Evolutionary conservation across 2,888 invertebrate species (phyloP), one percentile per base, ranked within the genome.

Genomic region (Netelia virgata): DNA sequence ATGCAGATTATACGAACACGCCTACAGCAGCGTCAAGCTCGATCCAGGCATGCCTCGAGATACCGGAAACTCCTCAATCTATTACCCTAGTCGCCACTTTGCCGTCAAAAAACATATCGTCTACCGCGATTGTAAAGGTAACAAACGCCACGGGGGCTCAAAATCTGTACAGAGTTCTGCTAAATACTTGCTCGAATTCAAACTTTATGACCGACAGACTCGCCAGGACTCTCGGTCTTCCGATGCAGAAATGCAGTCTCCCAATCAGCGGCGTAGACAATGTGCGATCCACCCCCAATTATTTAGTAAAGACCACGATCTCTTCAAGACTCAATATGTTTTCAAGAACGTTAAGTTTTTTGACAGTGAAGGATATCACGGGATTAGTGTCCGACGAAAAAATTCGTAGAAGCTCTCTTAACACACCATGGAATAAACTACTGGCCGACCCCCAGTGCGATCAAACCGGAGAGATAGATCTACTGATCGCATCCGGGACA

Each of bases 401-500:
- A 6, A 83, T 87, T 1, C 36, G 74, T 1, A 77, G 86, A 3
- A 20, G 73, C 1, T 0, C 50, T 1, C 20, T 87, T 0, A 41
- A 70, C 5, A 68, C 88, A 6, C 88, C 88, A 3, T 1, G 5
- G 0, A 86, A 86, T 14, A 61, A 87, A 8, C 43, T 61, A 11
- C 16, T 87, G 8, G 86, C 87, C 1, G 87, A 88, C 73, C 87
- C 87, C 0, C 57, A 82, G 11, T 88, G 87, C 66, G 76, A 88
- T 11, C 57, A 80, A 2, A 87, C 87, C 0, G 85, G 70, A 6
- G 47, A 61, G 1, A 55, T 88, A 0, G 86, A 87, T 1, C 14
- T 86, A 20, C 43, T 88, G 0, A 72, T 88, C 1, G 83, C 86
- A 5, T 47, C 87, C 0, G 86, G 86, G 0, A 18, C 82, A 1